Evolutionary conservation across 2,797 vertebrate species (phyloP), one percentile per base, ranked within the genome.

Genomic region (Clamator glandarius): DNA sequence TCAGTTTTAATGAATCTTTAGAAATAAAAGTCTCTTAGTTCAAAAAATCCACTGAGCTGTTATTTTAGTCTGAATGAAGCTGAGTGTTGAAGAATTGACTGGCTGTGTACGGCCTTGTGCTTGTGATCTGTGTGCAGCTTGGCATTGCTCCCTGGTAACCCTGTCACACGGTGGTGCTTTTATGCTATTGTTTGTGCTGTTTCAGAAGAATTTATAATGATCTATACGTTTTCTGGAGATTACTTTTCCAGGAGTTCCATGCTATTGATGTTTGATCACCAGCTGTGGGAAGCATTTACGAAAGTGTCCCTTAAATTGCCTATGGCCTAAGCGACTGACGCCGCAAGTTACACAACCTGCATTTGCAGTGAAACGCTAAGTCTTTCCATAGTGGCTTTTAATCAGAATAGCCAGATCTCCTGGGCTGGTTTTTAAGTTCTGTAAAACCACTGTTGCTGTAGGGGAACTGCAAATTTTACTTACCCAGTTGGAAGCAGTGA

Each of bases 281-380:
- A 50, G 18, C n/a, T 18, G 10, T 50, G 8, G 15, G 3, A 26
- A 29, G 35, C 28, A 1, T 63, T 61, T 51, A 11, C 62, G 66
- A 81, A 78, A 50, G 5, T 54, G 14, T 72, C 24, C 72, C 31
- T 21, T 9, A 23, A 59, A 41, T 92, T 78, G 29, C 46, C 15
- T 4, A 0, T 73, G 70, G 77, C 63, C 21, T 24, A 6, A 9
- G 18, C 15, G 59, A 4, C 29, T 9, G 11, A 2, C 19, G 35
- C 29, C 90, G 46, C 62, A 52, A 62, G 33, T 90, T 87, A 41
- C 42, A 25, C 48, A 59, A 18, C 15, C 7, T 44, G 28, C 7
- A 2, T 58, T 78, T 55, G 57, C 33, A 39, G n/a, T 17, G 11
- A 15, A 8, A 12, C 39, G 39, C 31, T 36, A 55, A 58, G 41